Percentiles rank a stretch among this genome's conserved stretches.
phyloP scores from a whole-genome alignment of 2,797 vertebrate species.

The Manis pentadactyla region DNA sequence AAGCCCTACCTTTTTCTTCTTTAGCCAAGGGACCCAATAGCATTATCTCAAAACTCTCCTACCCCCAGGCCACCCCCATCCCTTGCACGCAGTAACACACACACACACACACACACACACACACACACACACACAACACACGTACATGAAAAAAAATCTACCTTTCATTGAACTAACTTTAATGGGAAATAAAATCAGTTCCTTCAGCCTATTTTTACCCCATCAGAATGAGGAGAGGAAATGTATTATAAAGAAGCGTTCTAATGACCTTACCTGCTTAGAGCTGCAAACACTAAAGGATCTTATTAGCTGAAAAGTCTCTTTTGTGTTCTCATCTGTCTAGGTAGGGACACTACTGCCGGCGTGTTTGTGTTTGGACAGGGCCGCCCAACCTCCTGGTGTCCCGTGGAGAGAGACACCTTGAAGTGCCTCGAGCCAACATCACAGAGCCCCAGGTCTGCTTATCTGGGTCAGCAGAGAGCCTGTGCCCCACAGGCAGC shows the following conservation, averaged over 20 bases:
- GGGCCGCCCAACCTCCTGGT: constrained; percentile 83
- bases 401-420: constrained; percentile 85
- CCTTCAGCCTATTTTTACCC: constrained; percentile 85
- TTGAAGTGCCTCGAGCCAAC: constrained; percentile 84
- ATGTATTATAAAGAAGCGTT: constrained; percentile 80
- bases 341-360: constrained; percentile 82
- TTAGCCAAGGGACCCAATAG: constrained; percentile 69
- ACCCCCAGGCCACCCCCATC: constrained; percentile 67
- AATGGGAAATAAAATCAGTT: constrained; percentile 85
- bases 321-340: constrained; percentile 84
- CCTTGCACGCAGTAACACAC: not conserved
- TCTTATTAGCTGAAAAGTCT: constrained; percentile 84
- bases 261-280: constrained; percentile 86
- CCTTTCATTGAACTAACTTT: constrained; percentile 86
- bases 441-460: constrained; percentile 85
- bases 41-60: constrained; percentile 84
- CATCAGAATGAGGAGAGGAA: constrained; percentile 84
- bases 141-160: constrained; percentile 64
- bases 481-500: constrained; percentile 83
- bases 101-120: not conserved
- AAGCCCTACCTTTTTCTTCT: constrained; percentile 85
- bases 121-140: not conserved
- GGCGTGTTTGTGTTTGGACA: constrained; percentile 84
- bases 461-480: constrained; percentile 87
- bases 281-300: constrained; percentile 86